Percentiles rank a stretch among this genome's conserved stretches.
Evolutionary conservation across 2,113 vertebrate genomes (phyloP).

Genomic region (Danio rerio): GRCz12tu NC_133181.1:24542501-24543000

Average conservation of each 20-base stretch:
- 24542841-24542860: slow-evolving; percentile 7
- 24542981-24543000: not conserved
- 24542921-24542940: not conserved
- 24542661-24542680: not conserved
- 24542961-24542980: not conserved
- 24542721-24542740: not conserved
- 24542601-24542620: not conserved
- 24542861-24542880: too few species aligned
- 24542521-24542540: slow-evolving; percentile 2
- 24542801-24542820: not conserved
- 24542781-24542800: not conserved
- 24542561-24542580: not conserved
- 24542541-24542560: slow-evolving; percentile 12
- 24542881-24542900: not conserved
- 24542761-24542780: not conserved
- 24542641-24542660: not conserved
- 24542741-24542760: not conserved
- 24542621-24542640: not conserved
- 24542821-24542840: not conserved
- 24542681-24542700: not conserved
- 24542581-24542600: not conserved
- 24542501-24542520: not conserved
- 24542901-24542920: not conserved
- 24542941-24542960: not conserved
- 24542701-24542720: slow-evolving; percentile 1